Base-by-base conservation (phyloP, 2,797 vertebrate genomes). In the Alcedo quadribrachys region DNA sequence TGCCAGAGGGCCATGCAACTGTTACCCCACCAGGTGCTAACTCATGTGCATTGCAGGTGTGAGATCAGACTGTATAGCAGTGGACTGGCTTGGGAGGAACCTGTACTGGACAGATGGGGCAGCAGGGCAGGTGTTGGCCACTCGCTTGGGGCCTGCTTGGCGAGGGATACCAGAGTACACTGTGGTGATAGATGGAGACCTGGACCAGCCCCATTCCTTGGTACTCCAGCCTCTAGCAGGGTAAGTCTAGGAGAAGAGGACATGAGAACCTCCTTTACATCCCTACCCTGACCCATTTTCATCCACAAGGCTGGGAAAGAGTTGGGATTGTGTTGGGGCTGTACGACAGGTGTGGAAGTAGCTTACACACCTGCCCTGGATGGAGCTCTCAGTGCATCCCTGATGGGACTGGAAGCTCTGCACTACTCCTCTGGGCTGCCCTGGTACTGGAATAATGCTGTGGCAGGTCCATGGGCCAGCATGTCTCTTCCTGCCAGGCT, bases 81-180 rank as follows among this genome's bases (percentile, higher is more conserved):
- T 99, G 73, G 99, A 99, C 96, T 99, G 99, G 98, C 82, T 99
- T 8, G 99, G 98, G 33, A 98, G 98, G 65, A 99, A 99, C 96
- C 97, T 99, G 69, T 99, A 99, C 96, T 99, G 99, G 99, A 98
- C 98, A 33, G 98, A 99, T 62, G 98, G 98, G 9, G 93, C 94
- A 27, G 97, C 98, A 58, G 98, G 98, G 5, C 98, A 98, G 95
- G 98, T 99, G 94, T 93, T 98, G 92, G 98, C 98, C 9, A 97
- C 98, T 81, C 97, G 89, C 25, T 94, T 99, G 75, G 93, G 96
- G 24, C 77, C 96, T 45, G 22, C 65, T 67, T 97, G 97, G 63
- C 95, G 97, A 66, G 98, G 95, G 62, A 96, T 93, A 48, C 95
- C 98, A 33, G 97, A 98, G 80, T 98, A 98, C 77, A 97, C 98